Evolutionary conservation across 2,113 vertebrate genomes (phyloP).

Genomic region (Prolemur simus): DNA sequence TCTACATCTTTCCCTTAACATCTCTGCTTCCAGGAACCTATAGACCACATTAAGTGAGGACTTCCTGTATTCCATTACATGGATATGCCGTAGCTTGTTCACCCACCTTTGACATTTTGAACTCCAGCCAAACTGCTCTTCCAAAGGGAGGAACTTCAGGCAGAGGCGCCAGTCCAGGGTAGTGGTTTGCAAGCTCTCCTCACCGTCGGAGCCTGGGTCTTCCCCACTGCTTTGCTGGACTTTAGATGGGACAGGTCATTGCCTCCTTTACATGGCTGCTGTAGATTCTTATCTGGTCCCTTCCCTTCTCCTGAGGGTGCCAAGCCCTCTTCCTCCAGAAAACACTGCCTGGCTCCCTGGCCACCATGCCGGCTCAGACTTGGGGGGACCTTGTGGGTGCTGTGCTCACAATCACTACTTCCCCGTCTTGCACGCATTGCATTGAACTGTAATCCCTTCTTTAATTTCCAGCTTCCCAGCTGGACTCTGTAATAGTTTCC

Average conservation of each 20-base stretch:
- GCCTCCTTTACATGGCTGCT: rapidly evolving
- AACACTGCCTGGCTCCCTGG: neutral
- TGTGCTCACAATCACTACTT: neutral
- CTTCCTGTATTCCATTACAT: neutral
- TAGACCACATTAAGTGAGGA: neutral
- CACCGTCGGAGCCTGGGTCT: neutral
- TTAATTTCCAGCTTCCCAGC: neutral
- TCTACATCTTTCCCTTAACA: neutral
- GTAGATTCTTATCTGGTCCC: neutral
- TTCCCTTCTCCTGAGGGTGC: neutral
- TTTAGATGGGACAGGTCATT: neutral
- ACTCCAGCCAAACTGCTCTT: neutral
- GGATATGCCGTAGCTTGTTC: neutral
- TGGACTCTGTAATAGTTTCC: neutral
- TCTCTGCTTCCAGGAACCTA: neutral
- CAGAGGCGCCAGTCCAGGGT: neutral
- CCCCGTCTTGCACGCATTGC: neutral
- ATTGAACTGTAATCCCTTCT: neutral
- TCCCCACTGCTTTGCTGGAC: neutral
- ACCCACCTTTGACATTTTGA: slow-evolving; percentile 21
- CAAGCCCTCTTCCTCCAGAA: neutral
- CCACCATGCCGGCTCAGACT: neutral
- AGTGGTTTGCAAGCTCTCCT: neutral
- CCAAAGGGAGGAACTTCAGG: neutral
- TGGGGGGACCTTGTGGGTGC: neutral